Evolutionary conservation across 2,888 invertebrate species (phyloP), one percentile per base, ranked within the genome.

Genomic region (Dolichomitus sp.): DNA sequence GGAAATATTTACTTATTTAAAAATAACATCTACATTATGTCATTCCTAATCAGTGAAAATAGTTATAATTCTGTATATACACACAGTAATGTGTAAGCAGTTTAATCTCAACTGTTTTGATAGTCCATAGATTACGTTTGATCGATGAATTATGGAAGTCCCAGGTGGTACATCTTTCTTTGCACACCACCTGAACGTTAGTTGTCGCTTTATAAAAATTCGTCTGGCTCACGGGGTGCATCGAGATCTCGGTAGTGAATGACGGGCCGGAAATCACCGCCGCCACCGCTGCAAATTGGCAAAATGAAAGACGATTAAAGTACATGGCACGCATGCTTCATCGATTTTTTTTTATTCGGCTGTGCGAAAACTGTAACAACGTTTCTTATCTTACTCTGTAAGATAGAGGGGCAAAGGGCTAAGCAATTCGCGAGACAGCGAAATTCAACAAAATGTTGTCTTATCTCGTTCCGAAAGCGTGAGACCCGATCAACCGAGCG

Each of bases 161-260:
- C 61, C 45, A 23, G 17, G 52, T 57, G 54, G 30, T 61, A 66
- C 69, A 52, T 52, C 30, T 65, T 80, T 63, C 54, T 19, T 70
- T 66, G 50, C 61, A 37, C 70, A 50, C 54, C 33, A 63, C 54
- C 52, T 27, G 30, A 27, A 65, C 17, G 61, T 54, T 65, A 63
- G 48, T 57, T 14, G 66, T 70, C 68, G 66, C 50, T 80, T 95
- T 96, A 97, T 90, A 97, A 95, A 94, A 97, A 97, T 94, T 98
- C 97, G 94, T 98, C 97, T 87, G 97, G 97, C 94, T 98, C 98
- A 94, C 97, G 96, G 86, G 98, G 98, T 88, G 98, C 98, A 94
- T 98, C 98, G 95, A 98, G 95, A 95, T 98, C 98, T 94, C 98
- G 96, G 95, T 98, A 98, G 95, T 98, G 98, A 93, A 98, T 97